Evolutionary conservation across 1,140 invertebrate genomes (phyloP).

Genomic region (Orius laevigatus): DNA sequence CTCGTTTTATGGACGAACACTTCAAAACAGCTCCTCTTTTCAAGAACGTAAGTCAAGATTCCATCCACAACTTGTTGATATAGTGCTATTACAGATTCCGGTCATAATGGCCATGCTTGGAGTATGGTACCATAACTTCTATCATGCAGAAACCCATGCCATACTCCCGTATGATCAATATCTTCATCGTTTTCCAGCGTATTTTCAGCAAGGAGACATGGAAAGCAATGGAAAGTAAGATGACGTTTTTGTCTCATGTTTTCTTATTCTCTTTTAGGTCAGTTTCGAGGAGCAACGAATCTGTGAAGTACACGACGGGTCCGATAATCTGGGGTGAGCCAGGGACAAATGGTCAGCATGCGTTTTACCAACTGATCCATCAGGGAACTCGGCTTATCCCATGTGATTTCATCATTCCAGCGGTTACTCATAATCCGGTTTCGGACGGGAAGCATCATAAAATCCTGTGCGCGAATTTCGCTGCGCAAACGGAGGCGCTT

Average conservation of each 20-base stretch:
- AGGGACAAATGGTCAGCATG: slow-evolving; percentile 98
- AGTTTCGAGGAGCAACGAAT: slow-evolving; percentile 53
- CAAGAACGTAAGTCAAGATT: slow-evolving; percentile 55
- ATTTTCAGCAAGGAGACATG: slow-evolving; percentile 99
- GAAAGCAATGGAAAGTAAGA: slow-evolving; percentile 94
- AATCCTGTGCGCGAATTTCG: slow-evolving; percentile 90
- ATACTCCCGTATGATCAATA: slow-evolving; percentile 98
- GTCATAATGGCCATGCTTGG: slow-evolving; percentile 87
- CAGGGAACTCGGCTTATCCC: slow-evolving; percentile 82
- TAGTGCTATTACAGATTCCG: slow-evolving; percentile 50
- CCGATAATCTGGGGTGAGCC: slow-evolving; percentile 95
- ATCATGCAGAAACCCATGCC: slow-evolving; percentile 86
- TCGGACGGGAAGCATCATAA: slow-evolving; percentile 51
- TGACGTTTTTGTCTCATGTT: not conserved
- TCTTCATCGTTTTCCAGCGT: slow-evolving; percentile 94
- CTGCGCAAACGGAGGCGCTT: slow-evolving; percentile 95
- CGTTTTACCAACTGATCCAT: slow-evolving; percentile 94
- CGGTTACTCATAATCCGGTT: slow-evolving; percentile 85
- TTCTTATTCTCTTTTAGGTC: slow-evolving; percentile 24
- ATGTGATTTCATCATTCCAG: slow-evolving; percentile 92
- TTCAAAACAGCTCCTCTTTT: slow-evolving; percentile 77
- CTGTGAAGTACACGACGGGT: slow-evolving; percentile 70
- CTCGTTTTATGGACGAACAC: slow-evolving; percentile 88
- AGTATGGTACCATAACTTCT: slow-evolving; percentile 94
- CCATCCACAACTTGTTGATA: not conserved